phyloP scores from a whole-genome alignment of 2,797 vertebrate species.

The Manis javanica region DNA sequence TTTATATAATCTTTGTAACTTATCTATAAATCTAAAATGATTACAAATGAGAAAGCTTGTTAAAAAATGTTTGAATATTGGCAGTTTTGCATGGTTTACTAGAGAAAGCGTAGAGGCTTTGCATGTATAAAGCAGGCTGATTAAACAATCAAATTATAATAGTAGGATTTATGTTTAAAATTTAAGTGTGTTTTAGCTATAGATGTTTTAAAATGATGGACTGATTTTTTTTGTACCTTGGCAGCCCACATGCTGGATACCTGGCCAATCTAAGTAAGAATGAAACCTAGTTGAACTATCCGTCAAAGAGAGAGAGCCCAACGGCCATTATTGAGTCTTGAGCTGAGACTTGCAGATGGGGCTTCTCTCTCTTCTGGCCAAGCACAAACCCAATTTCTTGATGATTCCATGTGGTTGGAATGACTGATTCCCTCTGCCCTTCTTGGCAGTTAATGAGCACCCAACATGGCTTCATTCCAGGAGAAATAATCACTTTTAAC shows the following conservation, averaged over 20 bases:
- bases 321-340: neutral
- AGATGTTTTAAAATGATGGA: neutral
- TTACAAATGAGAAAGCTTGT: neutral
- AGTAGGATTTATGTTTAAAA: neutral
- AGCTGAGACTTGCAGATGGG: neutral
- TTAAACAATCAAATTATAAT: neutral
- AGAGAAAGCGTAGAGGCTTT: neutral
- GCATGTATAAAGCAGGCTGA: neutral
- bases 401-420: neutral
- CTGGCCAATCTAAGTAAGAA: neutral
- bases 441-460: neutral
- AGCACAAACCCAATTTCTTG: neutral
- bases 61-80: neutral
- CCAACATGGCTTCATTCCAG: neutral
- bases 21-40: conserved; percentile 34
- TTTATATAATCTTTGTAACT: neutral
- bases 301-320: neutral
- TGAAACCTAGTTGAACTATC: neutral
- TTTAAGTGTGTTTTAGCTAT: neutral
- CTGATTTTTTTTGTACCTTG: neutral
- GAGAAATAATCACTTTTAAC: neutral
- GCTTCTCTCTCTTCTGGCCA: neutral
- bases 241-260: neutral
- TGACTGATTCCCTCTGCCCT: neutral
- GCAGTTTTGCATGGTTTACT: neutral